phyloP scores from a whole-genome alignment of 2,888 invertebrate species.

The Polymixis lichenea region DNA sequence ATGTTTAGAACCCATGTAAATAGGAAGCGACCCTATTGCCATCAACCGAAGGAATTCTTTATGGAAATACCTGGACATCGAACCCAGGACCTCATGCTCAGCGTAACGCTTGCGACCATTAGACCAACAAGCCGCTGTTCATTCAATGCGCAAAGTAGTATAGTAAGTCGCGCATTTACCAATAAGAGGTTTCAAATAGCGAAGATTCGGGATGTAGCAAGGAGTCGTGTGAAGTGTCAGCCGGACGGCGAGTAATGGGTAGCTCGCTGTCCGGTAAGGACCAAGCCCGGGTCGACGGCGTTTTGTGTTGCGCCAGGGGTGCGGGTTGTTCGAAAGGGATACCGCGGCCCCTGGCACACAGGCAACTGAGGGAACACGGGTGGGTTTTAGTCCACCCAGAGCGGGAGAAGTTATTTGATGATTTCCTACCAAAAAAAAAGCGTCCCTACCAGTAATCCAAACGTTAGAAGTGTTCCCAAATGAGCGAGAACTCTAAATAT shows the following conservation, averaged over 20 bases:
- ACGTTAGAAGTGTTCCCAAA: conserved; percentile 16
- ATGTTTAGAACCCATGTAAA: neutral
- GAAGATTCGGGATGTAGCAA: neutral
- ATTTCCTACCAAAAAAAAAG: no score
- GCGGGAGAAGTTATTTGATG: no score
- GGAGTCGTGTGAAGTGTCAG: no score
- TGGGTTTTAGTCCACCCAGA: no score
- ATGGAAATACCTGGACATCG: neutral
- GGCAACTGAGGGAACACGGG: no score
- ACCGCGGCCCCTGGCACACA: no score
- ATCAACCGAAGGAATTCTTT: neutral
- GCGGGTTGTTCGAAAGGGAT: no score
- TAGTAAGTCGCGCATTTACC: neutral
- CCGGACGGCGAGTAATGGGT: no score
- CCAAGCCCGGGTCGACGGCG: no score
- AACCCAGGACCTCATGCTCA: neutral
- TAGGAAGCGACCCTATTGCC: no score
- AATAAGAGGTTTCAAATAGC: neutral
- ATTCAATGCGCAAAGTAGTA: neutral
- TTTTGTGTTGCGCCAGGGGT: no score
- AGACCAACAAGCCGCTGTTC: neutral
- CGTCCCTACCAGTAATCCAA: neutral
- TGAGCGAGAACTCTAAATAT: conserved; percentile 11
- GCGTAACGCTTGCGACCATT: neutral
- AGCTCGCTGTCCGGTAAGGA: no score